A percentile compares a stretch with the other conserved stretches of the same genome.
These are phyloP conservation scores for Halcyon chelicuti DNA, from an alignment of 2,797 vertebrate species.

Conservation along the genomic window DNA sequence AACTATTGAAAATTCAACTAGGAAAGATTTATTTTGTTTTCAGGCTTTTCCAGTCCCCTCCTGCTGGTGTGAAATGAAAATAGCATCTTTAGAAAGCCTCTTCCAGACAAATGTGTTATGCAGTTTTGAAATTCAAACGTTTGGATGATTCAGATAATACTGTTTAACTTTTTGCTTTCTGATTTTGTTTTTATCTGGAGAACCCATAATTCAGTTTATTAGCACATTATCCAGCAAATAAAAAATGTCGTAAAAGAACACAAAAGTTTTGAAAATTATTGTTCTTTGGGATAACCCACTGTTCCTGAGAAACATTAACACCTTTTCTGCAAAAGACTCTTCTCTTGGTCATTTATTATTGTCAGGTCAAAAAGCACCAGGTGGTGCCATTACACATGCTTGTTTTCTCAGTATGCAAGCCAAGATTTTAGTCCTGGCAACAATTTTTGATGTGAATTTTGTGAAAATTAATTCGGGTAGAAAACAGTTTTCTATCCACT, in stretches of 20 bases:
- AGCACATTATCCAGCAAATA: neutral
- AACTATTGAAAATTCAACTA: neutral
- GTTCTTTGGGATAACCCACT: neutral
- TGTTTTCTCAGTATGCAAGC: neutral
- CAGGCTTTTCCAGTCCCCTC: neutral
- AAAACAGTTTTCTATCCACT: neutral
- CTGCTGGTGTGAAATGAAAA: neutral
- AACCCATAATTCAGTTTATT: neutral
- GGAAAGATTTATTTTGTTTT: neutral
- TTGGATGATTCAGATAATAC: neutral
- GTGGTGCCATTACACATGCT: neutral
- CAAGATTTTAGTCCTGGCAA: neutral
- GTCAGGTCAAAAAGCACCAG: neutral
- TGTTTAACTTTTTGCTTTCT: neutral
- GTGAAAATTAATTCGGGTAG: neutral
- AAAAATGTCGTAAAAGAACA: neutral
- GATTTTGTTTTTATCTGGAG: neutral
- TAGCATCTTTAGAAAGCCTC: neutral
- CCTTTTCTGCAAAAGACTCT: accelerated
- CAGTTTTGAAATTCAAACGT: neutral
- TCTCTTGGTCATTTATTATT: neutral
- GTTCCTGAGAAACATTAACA: neutral
- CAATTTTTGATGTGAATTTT: neutral
- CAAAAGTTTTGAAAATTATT: neutral
- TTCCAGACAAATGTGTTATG: neutral